A percentile compares a stretch with the other conserved stretches of the same genome.
These are phyloP conservation scores for Leptobrachium ailaonicum DNA, from an alignment of 2,113 vertebrate species.

Conservation along the genomic window DNA sequence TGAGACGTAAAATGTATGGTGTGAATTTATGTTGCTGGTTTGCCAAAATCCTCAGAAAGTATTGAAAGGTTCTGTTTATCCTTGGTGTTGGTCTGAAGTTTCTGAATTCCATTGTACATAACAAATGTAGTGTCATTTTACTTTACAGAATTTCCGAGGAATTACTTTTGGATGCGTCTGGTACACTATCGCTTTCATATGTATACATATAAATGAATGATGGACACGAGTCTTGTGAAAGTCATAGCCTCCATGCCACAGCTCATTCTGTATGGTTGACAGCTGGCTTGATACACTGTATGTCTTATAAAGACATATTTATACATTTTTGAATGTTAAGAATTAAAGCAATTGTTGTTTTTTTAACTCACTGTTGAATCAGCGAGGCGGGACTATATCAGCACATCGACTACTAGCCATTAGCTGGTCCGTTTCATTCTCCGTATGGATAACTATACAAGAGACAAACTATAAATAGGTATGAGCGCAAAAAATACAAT, in stretches of 20 bases:
- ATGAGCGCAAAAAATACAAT: too few relatives aligned
- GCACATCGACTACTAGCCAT: background rate
- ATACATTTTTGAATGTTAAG: background rate
- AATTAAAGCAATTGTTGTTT: background rate
- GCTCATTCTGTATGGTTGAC: background rate
- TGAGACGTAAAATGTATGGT: background rate
- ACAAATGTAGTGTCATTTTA: slow-evolving; percentile 42
- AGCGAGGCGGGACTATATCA: background rate
- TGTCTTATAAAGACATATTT: background rate
- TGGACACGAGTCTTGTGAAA: slow-evolving; percentile 8
- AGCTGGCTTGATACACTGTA: background rate
- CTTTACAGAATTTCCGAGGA: slow-evolving; percentile 19
- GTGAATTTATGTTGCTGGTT: slow-evolving; percentile 28
- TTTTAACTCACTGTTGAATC: background rate
- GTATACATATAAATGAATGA: slow-evolving; percentile 5
- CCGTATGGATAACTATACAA: too few relatives aligned
- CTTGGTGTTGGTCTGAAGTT: slow-evolving; percentile 18
- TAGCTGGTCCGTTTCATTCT: background rate
- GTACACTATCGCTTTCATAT: slow-evolving; percentile 5
- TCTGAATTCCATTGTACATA: slow-evolving; percentile 30
- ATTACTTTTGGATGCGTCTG: slow-evolving; percentile 28
- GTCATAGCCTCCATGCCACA: background rate
- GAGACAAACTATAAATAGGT: too few relatives aligned
- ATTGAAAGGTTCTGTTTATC: slow-evolving; percentile 32
- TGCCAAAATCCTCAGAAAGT: slow-evolving; percentile 34